These are phyloP conservation scores for Anastatus disparis DNA, from an alignment of 1,140 invertebrate species.

Conservation along the genomic window DNA sequence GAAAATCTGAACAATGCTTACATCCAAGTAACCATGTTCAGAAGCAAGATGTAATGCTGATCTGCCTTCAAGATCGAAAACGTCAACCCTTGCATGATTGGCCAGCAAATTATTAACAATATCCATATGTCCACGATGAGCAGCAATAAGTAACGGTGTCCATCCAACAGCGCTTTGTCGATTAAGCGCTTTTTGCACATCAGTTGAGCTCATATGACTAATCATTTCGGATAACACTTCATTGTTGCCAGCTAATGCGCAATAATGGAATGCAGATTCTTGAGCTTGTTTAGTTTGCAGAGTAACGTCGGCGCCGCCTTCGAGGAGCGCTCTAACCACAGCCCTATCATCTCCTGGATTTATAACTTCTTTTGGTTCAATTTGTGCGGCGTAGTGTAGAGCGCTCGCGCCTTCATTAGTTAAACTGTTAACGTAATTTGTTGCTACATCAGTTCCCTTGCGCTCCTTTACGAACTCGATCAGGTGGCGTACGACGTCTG, in stretches of 20 bases:
- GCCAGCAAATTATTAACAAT: slow-evolving; percentile 86
- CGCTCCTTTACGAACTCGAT: slow-evolving; percentile 85
- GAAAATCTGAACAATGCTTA: slow-evolving; percentile 67
- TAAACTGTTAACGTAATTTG: slow-evolving; percentile 81
- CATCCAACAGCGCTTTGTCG: slow-evolving; percentile 91
- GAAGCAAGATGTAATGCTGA: slow-evolving; percentile 95
- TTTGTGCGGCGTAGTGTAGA: slow-evolving; percentile 88
- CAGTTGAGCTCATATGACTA: slow-evolving; percentile 83
- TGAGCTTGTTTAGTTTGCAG: slow-evolving; percentile 85
- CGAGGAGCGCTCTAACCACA: slow-evolving; percentile 87
- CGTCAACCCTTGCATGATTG: slow-evolving; percentile 96
- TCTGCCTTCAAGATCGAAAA: slow-evolving; percentile 96
- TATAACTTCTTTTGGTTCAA: slow-evolving; percentile 80
- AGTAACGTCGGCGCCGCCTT: slow-evolving; percentile 90
- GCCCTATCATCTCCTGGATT: slow-evolving; percentile 86
- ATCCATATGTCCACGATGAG: slow-evolving; percentile 82
- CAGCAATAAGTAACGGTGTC: slow-evolving; percentile 95
- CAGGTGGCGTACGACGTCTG: slow-evolving; percentile 86
- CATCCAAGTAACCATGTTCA: slow-evolving; percentile 89
- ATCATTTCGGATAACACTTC: slow-evolving; percentile 95
- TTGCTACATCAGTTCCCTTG: slow-evolving; percentile 76
- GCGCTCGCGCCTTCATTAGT: slow-evolving; percentile 93
- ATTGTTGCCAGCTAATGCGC: slow-evolving; percentile 94
- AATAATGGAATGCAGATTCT: slow-evolving; percentile 96
- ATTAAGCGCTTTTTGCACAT: slow-evolving; percentile 93